Conservation (phyloP, 2,888 invertebrate species). For the Calameuta filiformis region DNA sequence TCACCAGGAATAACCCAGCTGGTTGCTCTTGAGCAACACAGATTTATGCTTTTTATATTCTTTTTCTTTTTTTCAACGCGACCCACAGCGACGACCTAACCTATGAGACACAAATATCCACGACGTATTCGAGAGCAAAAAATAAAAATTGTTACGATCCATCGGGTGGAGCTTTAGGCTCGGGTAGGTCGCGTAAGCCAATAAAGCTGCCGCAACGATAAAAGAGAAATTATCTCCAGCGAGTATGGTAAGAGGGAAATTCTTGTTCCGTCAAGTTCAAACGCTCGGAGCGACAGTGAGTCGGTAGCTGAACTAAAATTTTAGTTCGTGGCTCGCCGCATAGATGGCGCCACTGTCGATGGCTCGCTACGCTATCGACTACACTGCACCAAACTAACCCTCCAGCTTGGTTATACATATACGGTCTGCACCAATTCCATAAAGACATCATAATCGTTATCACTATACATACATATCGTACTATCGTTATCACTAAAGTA, state of each 20-base stretch:
- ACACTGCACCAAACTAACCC: constrained; percentile 43
- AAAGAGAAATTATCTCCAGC: neutral
- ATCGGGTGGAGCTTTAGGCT: neutral
- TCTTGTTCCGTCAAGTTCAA: neutral
- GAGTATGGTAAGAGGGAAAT: neutral
- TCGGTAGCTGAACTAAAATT: neutral
- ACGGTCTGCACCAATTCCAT: neutral
- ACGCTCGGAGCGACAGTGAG: neutral
- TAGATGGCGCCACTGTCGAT: constrained; percentile 33
- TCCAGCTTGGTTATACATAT: constrained; percentile 19
- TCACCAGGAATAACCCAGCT: no score
- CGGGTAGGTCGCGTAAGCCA: neutral
- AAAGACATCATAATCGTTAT: neutral
- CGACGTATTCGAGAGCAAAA: no score
- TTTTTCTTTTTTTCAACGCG: no score
- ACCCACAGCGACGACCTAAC: no score
- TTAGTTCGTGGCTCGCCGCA: neutral
- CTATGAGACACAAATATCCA: no score
- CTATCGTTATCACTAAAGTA: neutral
- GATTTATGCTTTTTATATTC: no score
- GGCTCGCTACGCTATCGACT: constrained; percentile 49
- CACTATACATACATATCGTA: neutral
- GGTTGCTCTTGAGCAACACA: no score
- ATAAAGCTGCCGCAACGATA: neutral
- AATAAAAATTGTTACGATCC: no score